These are phyloP conservation scores for Pinna nobilis DNA, from an alignment of 1,140 invertebrate genomes.

Conservation along the genomic window DNA sequence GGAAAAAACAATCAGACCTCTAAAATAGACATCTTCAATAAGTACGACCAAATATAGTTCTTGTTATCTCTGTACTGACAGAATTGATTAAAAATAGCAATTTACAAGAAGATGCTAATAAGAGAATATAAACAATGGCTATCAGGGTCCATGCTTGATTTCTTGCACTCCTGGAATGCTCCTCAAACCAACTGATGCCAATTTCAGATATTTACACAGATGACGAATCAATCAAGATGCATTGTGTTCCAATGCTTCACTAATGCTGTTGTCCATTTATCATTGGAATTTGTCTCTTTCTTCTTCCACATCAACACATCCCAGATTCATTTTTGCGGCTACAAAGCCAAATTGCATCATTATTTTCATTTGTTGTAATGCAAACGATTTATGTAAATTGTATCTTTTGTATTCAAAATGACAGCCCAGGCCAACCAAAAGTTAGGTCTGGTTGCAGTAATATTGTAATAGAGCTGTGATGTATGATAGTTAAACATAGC, in stretches of 20 bases:
- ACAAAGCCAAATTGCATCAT: constrained; percentile 19
- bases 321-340: not conserved
- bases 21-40: too few relatives aligned
- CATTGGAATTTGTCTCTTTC: constrained; percentile 19
- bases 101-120: too few relatives aligned
- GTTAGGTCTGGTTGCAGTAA: not conserved
- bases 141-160: not conserved
- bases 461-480: not conserved
- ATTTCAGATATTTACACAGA: constrained; percentile 23
- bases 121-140: constrained; percentile 21
- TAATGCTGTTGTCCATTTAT: constrained; percentile 34
- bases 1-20: too few relatives aligned
- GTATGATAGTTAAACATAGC: not conserved
- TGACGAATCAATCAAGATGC: constrained; percentile 20
- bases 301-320: not conserved
- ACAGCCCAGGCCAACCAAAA: not conserved
- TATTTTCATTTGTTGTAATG: not conserved
- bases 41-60: too few relatives aligned
- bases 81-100: too few relatives aligned
- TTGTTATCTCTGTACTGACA: too few relatives aligned
- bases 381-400: constrained; percentile 8
- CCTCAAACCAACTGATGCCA: not conserved
- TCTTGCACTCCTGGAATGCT: constrained; percentile 21
- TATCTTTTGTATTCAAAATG: constrained; percentile 29
- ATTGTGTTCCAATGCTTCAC: constrained; percentile 16